phyloP scores from a whole-genome alignment of 2,888 invertebrate genomes.

The Cantharis rufa region DNA sequence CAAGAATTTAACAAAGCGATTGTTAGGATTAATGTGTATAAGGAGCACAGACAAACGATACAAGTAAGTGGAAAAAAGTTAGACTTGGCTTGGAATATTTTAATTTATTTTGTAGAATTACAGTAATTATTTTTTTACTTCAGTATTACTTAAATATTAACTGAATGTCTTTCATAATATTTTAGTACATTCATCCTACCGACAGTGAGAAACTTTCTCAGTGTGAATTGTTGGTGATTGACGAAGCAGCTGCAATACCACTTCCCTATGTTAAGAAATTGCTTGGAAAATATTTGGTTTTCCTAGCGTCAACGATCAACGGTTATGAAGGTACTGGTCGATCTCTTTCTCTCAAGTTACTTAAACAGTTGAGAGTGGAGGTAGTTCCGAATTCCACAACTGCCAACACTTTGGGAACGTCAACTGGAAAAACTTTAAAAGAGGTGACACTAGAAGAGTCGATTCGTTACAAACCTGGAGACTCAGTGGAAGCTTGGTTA shows the following conservation, averaged over 20 bases:
- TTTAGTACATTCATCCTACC: conserved; percentile 95
- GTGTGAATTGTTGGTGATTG: conserved; percentile 93
- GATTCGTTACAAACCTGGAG: conserved; percentile 90
- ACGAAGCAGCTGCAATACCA: conserved; percentile 99
- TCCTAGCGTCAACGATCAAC: conserved; percentile 95
- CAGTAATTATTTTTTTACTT: too few species aligned
- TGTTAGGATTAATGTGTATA: conserved; percentile 87
- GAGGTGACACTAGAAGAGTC: conserved; percentile 87
- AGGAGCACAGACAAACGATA: conserved; percentile 90
- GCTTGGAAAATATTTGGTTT: conserved; percentile 88
- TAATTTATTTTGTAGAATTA: too few species aligned
- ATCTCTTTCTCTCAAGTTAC: conserved; percentile 90
- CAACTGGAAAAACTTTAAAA: conserved; percentile 60
- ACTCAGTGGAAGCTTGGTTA: conserved; percentile 90
- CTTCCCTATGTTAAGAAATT: conserved; percentile 88
- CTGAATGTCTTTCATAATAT: too few species aligned
- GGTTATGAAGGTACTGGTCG: conserved; percentile 99
- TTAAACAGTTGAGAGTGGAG: conserved; percentile 81
- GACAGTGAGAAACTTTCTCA: conserved; percentile 88
- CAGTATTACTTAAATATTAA: too few species aligned
- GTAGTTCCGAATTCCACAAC: conserved; percentile 60
- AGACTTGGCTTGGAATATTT: too few species aligned
- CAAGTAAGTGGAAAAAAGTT: too few species aligned
- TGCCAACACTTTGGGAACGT: conserved; percentile 53
- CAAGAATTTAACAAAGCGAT: conserved; percentile 96